Evolutionary conservation across 2,797 vertebrate genomes (phyloP).

Genomic region (Tachyglossus aculeatus): DNA sequence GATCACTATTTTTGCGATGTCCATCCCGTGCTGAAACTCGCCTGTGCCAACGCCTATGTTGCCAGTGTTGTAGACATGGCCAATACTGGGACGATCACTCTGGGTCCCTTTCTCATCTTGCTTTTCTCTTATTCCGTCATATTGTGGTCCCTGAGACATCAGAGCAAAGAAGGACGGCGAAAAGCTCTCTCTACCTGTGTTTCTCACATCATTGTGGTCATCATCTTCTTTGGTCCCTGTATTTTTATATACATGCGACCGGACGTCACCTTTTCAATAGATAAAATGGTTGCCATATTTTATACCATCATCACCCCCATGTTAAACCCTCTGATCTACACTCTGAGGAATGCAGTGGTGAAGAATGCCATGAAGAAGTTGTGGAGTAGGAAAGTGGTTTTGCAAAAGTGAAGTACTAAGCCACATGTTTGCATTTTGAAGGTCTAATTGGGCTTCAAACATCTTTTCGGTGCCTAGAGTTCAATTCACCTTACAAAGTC

Average conservation of each 20-base stretch:
- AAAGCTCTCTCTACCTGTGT: slow-evolving; percentile 66
- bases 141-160: slow-evolving; percentile 47
- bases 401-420: no score
- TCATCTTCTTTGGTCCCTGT: slow-evolving; percentile 57
- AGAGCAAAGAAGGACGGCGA: background rate
- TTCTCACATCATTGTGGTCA: slow-evolving; percentile 59
- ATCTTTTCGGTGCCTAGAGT: no score
- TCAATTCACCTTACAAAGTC: no score
- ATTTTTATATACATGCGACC: slow-evolving; percentile 55
- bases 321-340: slow-evolving; percentile 65
- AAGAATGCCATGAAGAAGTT: slow-evolving; percentile 62
- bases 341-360: slow-evolving; percentile 55
- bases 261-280: background rate
- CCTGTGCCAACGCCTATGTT: background rate
- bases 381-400: slow-evolving; percentile 30
- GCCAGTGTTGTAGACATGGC: background rate
- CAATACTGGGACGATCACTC: slow-evolving; percentile 37
- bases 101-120: slow-evolving; percentile 56
- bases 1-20: slow-evolving; percentile 62
- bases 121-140: slow-evolving; percentile 30
- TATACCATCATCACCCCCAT: slow-evolving; percentile 60
- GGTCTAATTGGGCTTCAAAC: no score
- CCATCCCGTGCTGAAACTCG: slow-evolving; percentile 40
- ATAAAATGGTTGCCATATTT: slow-evolving; percentile 62
- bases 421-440: no score